These are phyloP conservation scores for Megalops cyprinoides DNA, from an alignment of 2,797 vertebrate species.

Conservation along the genomic window DNA sequence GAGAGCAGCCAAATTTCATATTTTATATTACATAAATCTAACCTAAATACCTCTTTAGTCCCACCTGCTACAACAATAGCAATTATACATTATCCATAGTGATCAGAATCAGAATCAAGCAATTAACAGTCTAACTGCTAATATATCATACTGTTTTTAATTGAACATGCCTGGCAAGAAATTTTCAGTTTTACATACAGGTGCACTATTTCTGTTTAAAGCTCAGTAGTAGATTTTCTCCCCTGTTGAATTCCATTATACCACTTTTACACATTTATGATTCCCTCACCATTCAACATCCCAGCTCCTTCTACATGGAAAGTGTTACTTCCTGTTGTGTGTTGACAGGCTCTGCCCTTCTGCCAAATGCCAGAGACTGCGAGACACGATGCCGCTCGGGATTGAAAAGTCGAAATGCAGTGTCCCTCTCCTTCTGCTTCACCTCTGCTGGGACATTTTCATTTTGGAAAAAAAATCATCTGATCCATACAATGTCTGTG, in stretches of 20 bases:
- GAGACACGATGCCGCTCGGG: slow-evolving; percentile 56
- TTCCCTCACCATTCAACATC: background rate
- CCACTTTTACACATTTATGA: background rate
- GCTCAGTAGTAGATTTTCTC: background rate
- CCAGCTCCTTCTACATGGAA: slow-evolving; percentile 33
- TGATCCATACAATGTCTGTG: background rate
- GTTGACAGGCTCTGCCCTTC: slow-evolving; percentile 48
- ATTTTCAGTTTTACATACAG: too few species aligned
- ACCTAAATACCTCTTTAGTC: too few species aligned
- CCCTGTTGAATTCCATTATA: background rate
- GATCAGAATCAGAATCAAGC: too few species aligned
- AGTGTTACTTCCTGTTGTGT: slow-evolving; percentile 24
- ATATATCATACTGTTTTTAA: too few species aligned
- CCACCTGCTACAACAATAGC: too few species aligned
- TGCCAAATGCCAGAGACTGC: slow-evolving; percentile 74
- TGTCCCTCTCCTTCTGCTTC: slow-evolving; percentile 69
- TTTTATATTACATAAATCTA: too few species aligned
- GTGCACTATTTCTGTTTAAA: background rate
- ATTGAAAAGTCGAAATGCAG: slow-evolving; percentile 64
- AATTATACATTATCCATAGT: too few species aligned
- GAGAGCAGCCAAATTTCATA: too few species aligned
- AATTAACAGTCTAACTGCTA: too few species aligned
- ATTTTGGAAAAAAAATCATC: background rate
- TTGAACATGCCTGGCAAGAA: too few species aligned
- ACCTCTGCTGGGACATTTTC: slow-evolving; percentile 62